A percentile compares a stretch with the other conserved stretches of the same genome.
Conservation (phyloP, 2,113 vertebrate species). For the Cairina moschata region DNA sequence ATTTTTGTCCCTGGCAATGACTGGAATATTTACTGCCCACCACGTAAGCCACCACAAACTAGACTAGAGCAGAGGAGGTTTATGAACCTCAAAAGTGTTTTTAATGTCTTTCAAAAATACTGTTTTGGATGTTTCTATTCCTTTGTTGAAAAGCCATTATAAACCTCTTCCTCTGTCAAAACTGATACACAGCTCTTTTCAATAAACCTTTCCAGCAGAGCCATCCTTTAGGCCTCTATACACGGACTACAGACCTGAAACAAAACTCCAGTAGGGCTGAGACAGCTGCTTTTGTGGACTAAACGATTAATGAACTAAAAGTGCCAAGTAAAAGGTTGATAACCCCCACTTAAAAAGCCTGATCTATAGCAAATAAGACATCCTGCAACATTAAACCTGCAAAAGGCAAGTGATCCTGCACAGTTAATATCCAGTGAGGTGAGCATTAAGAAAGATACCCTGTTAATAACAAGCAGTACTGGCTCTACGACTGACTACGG, state of each 20-base stretch:
- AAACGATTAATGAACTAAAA: not conserved
- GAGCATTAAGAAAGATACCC: not conserved
- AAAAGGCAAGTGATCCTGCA: not conserved
- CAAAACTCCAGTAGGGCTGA: not conserved
- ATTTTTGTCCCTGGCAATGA: not conserved
- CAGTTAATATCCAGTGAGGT: not conserved
- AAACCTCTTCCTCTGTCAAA: conserved; percentile 26
- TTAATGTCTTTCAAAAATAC: not conserved
- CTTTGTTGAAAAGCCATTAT: not conserved
- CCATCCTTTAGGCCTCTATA: not conserved
- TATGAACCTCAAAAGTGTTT: not conserved
- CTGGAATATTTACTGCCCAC: not conserved
- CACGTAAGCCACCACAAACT: not conserved
- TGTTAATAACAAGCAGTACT: not conserved
- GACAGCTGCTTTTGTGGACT: not conserved
- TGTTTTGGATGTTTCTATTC: not conserved
- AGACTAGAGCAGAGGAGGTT: not conserved
- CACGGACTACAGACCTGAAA: not conserved
- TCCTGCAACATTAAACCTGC: not conserved
- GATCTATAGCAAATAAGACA: not conserved
- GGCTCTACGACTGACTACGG: not conserved
- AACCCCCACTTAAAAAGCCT: not conserved
- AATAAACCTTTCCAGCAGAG: not conserved
- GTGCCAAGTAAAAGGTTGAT: not conserved
- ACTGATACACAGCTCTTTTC: not conserved